phyloP scores from a whole-genome alignment of 2,797 vertebrate genomes.

The Sardinella longiceps region DNA sequence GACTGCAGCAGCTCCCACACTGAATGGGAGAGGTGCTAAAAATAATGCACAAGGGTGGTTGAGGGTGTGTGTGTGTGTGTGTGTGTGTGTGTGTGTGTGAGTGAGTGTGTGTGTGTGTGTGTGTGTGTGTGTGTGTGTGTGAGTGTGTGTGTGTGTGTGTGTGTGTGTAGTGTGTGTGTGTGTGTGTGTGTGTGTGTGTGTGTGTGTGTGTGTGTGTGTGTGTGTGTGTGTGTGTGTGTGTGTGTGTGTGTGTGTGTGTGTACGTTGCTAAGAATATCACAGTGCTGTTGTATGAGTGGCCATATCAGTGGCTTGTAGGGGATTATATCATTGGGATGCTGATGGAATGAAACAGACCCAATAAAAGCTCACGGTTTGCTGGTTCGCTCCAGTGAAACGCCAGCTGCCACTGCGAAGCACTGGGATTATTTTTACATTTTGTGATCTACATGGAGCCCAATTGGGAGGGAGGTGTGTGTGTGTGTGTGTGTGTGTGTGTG shows the following conservation, averaged over 20 bases:
- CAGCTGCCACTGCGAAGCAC: not conserved
- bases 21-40: slow-evolving; percentile 54
- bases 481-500: too few species aligned
- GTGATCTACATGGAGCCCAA: not conserved
- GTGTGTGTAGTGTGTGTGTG: not conserved
- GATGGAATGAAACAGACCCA: not conserved
- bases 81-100: not conserved
- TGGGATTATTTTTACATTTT: not conserved
- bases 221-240: not conserved
- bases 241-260: not conserved
- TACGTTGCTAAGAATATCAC: not conserved
- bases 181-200: not conserved
- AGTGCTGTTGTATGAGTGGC: not conserved
- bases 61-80: not conserved
- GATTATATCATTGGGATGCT: slow-evolving; percentile 12
- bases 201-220: not conserved
- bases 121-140: not conserved
- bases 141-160: not conserved
- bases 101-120: too few species aligned
- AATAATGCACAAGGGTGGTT: slow-evolving; percentile 41
- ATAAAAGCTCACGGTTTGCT: slow-evolving; percentile 3
- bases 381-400: not conserved
- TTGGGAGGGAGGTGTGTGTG: not conserved
- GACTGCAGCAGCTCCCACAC: slow-evolving; percentile 59
- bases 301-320: slow-evolving; percentile 8